phyloP scores from a whole-genome alignment of 2,113 vertebrate species.

The Nothocercus nigrocapillus region DNA sequence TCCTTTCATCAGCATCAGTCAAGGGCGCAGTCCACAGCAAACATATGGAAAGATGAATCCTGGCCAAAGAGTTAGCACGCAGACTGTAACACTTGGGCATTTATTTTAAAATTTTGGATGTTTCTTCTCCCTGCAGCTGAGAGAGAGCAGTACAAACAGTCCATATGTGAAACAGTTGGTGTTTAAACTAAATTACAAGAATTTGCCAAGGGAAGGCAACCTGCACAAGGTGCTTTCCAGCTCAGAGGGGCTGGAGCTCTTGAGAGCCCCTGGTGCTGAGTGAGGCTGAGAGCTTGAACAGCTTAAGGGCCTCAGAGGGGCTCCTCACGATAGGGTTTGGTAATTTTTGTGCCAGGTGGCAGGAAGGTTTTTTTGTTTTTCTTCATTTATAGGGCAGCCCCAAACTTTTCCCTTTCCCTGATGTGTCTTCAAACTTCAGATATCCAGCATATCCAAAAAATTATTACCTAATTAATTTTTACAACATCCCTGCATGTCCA shows the following conservation, averaged over 20 bases:
- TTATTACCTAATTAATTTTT: not conserved
- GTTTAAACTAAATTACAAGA: not conserved
- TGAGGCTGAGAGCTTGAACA: too few species aligned
- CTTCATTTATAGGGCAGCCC: not conserved
- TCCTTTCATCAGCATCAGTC: not conserved
- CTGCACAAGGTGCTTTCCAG: not conserved
- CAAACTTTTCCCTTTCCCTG: accelerated
- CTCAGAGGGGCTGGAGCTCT: not conserved
- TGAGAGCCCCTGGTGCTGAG: too few species aligned
- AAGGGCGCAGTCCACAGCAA: not conserved
- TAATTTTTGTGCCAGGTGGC: accelerated
- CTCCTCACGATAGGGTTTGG: not conserved
- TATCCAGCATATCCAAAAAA: not conserved
- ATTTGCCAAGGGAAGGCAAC: not conserved
- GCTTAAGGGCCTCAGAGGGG: not conserved
- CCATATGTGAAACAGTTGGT: not conserved
- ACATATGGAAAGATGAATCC: not conserved
- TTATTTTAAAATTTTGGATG: not conserved
- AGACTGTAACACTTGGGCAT: accelerated
- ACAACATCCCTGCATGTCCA: not conserved
- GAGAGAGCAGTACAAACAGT: not conserved
- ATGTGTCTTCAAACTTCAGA: not conserved
- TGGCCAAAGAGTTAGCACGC: not conserved
- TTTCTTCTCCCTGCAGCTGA: not conserved
- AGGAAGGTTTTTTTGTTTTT: not conserved